Percentiles rank a stretch among this genome's conserved stretches.
Evolutionary conservation across 2,113 vertebrate species (phyloP).

Genomic region (Periophthalmodon schlosseri): DNA sequence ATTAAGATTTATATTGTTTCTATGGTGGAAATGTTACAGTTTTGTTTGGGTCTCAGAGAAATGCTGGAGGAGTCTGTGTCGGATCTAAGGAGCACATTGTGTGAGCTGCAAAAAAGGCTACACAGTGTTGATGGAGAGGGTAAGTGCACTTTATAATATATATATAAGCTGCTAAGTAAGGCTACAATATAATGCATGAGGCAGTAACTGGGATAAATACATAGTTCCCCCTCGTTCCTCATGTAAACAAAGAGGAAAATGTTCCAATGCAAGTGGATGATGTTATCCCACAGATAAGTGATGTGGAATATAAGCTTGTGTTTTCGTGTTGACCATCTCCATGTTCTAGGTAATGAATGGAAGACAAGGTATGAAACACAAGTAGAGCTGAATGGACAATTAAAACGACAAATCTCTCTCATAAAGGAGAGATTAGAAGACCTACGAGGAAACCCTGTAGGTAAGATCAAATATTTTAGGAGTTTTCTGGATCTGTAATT

Average conservation of each 20-base stretch:
- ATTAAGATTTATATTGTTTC: neutral
- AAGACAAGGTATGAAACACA: conserved; percentile 86
- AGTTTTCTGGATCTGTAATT: neutral
- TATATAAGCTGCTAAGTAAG: neutral
- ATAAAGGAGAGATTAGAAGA: conserved; percentile 79
- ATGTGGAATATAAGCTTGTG: neutral
- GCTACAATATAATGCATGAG: neutral
- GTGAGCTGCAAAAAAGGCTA: conserved; percentile 69
- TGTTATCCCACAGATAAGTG: neutral
- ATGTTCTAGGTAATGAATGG: conserved; percentile 82
- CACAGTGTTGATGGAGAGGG: conserved; percentile 68
- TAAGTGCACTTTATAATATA: conserved; percentile 13
- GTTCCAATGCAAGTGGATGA: neutral
- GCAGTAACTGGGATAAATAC: neutral
- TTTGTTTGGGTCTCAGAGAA: conserved; percentile 48
- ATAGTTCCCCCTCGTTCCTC: too few species aligned
- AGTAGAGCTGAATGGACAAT: conserved; percentile 83
- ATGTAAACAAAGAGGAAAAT: too few species aligned
- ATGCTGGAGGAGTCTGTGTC: conserved; percentile 71
- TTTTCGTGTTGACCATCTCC: neutral
- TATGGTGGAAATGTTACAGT: neutral
- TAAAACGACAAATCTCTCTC: conserved; percentile 82
- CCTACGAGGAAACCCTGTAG: conserved; percentile 79
- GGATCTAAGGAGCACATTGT: conserved; percentile 65
- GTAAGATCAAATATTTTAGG: conserved; percentile 61